Percentiles rank a stretch among this genome's conserved stretches.
Conservation (phyloP, 2,888 invertebrate genomes). For the Drosophila koepferae region DNA sequence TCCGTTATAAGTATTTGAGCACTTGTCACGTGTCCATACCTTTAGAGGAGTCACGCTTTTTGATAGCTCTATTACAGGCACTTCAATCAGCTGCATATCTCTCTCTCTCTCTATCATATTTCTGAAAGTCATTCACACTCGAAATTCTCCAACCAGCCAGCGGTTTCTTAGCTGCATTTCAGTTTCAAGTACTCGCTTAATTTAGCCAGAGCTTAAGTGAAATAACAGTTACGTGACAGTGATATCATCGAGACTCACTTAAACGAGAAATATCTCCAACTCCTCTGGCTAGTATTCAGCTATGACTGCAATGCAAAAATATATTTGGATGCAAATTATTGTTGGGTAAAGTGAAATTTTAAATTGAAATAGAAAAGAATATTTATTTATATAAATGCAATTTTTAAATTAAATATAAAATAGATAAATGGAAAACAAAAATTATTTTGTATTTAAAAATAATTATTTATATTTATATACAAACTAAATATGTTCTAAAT, state of each 20-base stretch:
- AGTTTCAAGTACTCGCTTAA: neutral
- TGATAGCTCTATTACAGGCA: conserved; percentile 35
- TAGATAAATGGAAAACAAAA: too few relatives aligned
- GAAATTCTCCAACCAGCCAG: conserved; percentile 10
- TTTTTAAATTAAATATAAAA: too few relatives aligned
- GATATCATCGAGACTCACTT: conserved; percentile 22
- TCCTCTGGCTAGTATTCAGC: neutral
- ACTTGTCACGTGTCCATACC: conserved; percentile 29
- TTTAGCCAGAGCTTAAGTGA: conserved; percentile 15
- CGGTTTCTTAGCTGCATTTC: conserved; percentile 19
- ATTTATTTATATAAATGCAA: neutral
- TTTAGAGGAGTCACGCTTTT: conserved; percentile 32
- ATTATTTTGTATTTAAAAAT: too few relatives aligned
- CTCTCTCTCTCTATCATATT: conserved; percentile 9
- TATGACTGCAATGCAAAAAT: neutral
- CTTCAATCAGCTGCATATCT: conserved; percentile 18
- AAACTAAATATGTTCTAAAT: too few relatives aligned
- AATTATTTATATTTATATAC: too few relatives aligned
- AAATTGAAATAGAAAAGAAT: neutral
- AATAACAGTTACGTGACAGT: conserved; percentile 20
- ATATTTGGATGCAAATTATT: neutral
- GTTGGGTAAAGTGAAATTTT: neutral
- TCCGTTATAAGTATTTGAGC: conserved; percentile 10
- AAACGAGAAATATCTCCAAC: neutral
- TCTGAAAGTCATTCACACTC: conserved; percentile 36